A percentile compares a stretch with the other conserved stretches of the same genome.
Evolutionary conservation across 2,888 invertebrate species (phyloP).

Genomic region (Oscheius sp.): DNA sequence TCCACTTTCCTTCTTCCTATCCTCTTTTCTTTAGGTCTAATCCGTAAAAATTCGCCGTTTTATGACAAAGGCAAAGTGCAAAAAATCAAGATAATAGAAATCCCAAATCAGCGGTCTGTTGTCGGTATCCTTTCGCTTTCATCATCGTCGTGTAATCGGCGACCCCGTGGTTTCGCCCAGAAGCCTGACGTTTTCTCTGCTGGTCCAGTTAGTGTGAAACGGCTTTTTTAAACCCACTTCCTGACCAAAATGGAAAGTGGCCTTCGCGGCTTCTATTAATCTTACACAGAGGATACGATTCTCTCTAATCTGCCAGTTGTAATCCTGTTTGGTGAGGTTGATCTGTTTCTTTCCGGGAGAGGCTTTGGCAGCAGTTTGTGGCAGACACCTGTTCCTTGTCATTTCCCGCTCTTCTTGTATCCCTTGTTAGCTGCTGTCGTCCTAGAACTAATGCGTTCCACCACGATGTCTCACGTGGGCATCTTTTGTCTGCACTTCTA

Average conservation of each 20-base stretch:
- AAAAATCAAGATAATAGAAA: not conserved
- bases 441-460: too few species aligned
- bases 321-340: slow-evolving; percentile 5
- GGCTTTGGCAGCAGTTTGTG: too few species aligned
- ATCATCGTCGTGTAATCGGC: not conserved
- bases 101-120: not conserved
- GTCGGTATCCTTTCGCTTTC: slow-evolving; percentile 13
- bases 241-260: not conserved
- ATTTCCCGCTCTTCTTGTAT: too few species aligned
- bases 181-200: not conserved
- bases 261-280: slow-evolving; percentile 11
- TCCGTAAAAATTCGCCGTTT: not conserved
- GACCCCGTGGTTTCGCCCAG: not conserved
- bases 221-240: not conserved
- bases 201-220: slow-evolving; percentile 16
- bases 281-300: not conserved
- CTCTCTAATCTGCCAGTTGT: not conserved
- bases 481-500: too few species aligned
- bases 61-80: not conserved
- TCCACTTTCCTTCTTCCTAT: not conserved
- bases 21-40: not conserved
- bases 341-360: too few species aligned
- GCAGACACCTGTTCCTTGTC: too few species aligned
- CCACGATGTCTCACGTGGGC: too few species aligned
- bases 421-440: too few species aligned